These are phyloP conservation scores for Channallabes apus DNA, from an alignment of 2,797 vertebrate species.

Conservation along the genomic window DNA sequence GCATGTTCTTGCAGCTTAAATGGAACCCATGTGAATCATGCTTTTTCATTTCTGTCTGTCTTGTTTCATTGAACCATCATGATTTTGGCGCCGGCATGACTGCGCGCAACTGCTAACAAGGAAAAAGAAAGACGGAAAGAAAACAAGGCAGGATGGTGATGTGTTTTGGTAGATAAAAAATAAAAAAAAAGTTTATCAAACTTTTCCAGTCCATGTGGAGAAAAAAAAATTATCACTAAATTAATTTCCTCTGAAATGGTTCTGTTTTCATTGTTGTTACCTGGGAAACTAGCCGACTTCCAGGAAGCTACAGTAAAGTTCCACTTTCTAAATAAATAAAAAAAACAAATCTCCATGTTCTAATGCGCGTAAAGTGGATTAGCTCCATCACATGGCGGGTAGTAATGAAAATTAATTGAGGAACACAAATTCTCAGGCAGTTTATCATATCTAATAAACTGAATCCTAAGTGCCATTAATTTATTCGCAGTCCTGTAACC, in stretches of 20 bases:
- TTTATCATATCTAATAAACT: neutral
- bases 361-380: neutral
- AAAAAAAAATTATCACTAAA: neutral
- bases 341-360: neutral
- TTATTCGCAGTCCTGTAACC: constrained; percentile 6
- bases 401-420: neutral
- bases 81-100: constrained; percentile 21
- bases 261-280: neutral
- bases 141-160: neutral
- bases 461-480: constrained; percentile 17
- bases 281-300: neutral
- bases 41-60: constrained; percentile 28
- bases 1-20: constrained; percentile 8
- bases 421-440: neutral
- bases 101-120: constrained; percentile 7
- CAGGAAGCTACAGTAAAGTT: neutral
- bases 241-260: neutral
- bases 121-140: neutral
- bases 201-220: neutral
- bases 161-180: neutral
- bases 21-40: constrained; percentile 10
- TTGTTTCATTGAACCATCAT: constrained; percentile 32
- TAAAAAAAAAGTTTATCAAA: neutral
- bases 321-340: neutral
- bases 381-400: neutral